Evolutionary conservation across 1,140 invertebrate genomes (phyloP).

Genomic region (Ephestia elutella): DNA sequence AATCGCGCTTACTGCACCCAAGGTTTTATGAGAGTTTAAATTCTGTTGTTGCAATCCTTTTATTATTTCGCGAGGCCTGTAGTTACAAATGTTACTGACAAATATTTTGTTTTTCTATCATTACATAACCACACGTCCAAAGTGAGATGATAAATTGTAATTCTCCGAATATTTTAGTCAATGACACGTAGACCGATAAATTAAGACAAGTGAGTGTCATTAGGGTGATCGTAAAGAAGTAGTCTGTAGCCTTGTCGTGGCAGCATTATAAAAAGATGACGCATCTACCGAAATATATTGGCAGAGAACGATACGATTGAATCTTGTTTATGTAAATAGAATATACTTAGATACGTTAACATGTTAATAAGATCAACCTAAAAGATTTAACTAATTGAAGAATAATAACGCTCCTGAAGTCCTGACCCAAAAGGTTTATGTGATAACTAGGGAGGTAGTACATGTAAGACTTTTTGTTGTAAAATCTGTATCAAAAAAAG

Average conservation of each 20-base stretch:
- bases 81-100: neutral
- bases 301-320: conserved; percentile 23
- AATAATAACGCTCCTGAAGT: neutral
- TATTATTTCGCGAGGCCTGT: too few relatives aligned
- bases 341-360: neutral
- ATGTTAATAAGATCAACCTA: neutral
- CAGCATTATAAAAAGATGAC: conserved; percentile 50
- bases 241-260: conserved; percentile 38
- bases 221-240: conserved; percentile 36
- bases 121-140: neutral
- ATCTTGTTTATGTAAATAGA: conserved; percentile 7
- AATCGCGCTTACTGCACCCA: neutral
- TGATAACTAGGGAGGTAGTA: too few relatives aligned
- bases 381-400: neutral
- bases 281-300: conserved; percentile 51
- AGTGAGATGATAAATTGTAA: conserved; percentile 14
- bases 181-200: conserved; percentile 28
- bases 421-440: too few relatives aligned
- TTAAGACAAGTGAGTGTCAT: conserved; percentile 39
- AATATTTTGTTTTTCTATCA: neutral
- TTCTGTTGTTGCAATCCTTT: too few relatives aligned
- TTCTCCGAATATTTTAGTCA: conserved; percentile 16
- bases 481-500: neutral
- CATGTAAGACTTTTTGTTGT: neutral
- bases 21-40: too few relatives aligned